A percentile compares a stretch with the other conserved stretches of the same genome.
Conservation (phyloP, 1,140 invertebrate genomes). For the Sitophilus oryzae region DNA sequence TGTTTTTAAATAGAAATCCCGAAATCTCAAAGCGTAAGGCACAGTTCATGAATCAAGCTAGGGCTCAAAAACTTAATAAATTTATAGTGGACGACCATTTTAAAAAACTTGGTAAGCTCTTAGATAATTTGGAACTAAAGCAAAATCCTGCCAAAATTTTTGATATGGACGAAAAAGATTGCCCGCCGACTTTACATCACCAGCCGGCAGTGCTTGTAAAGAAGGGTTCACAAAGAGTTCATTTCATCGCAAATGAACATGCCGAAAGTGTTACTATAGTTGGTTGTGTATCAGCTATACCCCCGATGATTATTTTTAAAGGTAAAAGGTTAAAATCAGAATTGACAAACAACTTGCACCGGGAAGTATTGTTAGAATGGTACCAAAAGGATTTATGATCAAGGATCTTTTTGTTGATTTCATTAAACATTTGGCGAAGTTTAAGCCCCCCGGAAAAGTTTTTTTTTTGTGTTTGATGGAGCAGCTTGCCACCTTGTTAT, state of each 20-base stretch:
- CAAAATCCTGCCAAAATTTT: slow-evolving; percentile 36
- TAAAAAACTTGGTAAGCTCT: slow-evolving; percentile 31
- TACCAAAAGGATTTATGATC: slow-evolving; percentile 43
- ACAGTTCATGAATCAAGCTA: slow-evolving; percentile 37
- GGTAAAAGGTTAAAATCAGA: slow-evolving; percentile 35
- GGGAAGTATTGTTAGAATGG: slow-evolving; percentile 34
- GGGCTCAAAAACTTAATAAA: slow-evolving; percentile 40
- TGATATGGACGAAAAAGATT: slow-evolving; percentile 46
- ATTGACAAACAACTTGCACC: slow-evolving; percentile 33
- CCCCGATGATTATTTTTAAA: slow-evolving; percentile 43
- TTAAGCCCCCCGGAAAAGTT: slow-evolving; percentile 32
- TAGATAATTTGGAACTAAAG: slow-evolving; percentile 28
- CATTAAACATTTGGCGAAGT: slow-evolving; percentile 37
- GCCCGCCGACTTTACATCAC: slow-evolving; percentile 40
- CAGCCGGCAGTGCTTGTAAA: slow-evolving; percentile 34
- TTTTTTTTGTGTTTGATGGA: slow-evolving; percentile 43
- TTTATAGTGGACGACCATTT: slow-evolving; percentile 39
- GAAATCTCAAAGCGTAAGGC: slow-evolving; percentile 29
- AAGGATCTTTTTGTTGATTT: slow-evolving; percentile 37
- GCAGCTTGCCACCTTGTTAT: slow-evolving; percentile 38
- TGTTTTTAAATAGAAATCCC: slow-evolving; percentile 31
- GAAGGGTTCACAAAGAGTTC: slow-evolving; percentile 35
- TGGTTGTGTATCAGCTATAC: slow-evolving; percentile 35
- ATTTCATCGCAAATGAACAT: slow-evolving; percentile 37
- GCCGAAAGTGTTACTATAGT: slow-evolving; percentile 40